Evolutionary conservation across 2,797 vertebrate genomes (phyloP).

Genomic region (Glossophaga mutica): DNA sequence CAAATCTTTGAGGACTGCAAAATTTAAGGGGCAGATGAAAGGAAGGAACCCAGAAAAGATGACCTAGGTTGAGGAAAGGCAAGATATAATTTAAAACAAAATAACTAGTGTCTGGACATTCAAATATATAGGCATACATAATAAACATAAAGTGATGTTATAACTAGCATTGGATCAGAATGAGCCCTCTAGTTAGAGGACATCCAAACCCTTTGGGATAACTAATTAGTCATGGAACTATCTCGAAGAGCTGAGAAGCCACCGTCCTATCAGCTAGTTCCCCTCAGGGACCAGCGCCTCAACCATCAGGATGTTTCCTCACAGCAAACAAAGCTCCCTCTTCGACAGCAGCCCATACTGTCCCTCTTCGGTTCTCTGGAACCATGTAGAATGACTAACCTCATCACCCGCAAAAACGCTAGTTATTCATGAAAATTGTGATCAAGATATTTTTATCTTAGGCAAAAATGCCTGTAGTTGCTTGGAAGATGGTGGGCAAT

Average conservation of each 20-base stretch:
- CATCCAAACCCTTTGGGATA: not conserved
- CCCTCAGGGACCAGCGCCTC: not conserved
- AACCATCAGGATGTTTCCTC: not conserved
- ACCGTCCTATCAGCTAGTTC: not conserved
- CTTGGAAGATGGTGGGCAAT: not conserved
- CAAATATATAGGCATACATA: not conserved
- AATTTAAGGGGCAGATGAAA: not conserved
- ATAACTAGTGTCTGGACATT: not conserved
- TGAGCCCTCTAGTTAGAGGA: not conserved
- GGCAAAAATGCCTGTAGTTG: not conserved
- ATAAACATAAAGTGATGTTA: not conserved
- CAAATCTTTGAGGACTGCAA: not conserved
- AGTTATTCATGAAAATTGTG: not conserved
- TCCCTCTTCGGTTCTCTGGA: not conserved
- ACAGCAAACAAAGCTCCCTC: not conserved
- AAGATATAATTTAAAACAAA: not conserved
- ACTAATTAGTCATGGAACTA: not conserved
- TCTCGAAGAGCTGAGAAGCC: not conserved
- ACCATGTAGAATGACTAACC: not conserved
- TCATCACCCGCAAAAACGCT: not conserved
- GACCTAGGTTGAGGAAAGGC: not conserved
- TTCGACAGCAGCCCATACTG: not conserved
- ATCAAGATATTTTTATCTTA: not conserved
- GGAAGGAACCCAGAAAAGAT: not conserved
- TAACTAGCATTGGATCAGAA: not conserved